Evolutionary conservation across 1,140 invertebrate genomes (phyloP).

Genomic region (Leptinotarsa undecemlineata): DNA sequence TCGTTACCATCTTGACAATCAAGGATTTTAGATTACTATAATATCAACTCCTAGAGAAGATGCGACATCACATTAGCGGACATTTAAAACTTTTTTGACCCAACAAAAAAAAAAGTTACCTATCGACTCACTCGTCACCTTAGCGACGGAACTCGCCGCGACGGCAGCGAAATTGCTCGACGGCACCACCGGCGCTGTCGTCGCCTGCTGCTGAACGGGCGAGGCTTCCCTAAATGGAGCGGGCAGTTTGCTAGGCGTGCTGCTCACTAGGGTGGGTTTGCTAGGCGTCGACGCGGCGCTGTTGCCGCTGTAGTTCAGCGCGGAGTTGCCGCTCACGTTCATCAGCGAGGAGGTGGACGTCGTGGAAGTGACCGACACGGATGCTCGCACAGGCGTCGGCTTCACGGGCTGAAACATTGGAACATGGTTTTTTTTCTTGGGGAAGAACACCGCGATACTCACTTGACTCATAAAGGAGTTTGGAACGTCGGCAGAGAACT

Average conservation of each 20-base stretch:
- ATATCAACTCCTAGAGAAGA: too few relatives aligned
- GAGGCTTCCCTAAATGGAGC: conserved; percentile 41
- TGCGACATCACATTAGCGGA: too few relatives aligned
- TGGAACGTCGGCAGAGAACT: conserved; percentile 4
- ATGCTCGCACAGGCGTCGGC: conserved; percentile 71
- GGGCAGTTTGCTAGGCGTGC: conserved; percentile 30
- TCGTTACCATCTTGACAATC: neutral
- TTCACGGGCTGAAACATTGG: conserved; percentile 64
- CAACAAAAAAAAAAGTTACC: neutral
- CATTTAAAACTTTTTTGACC: neutral
- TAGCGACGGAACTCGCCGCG: conserved; percentile 59
- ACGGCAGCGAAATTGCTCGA: conserved; percentile 67
- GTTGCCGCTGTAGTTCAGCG: conserved; percentile 57
- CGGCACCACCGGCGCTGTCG: conserved; percentile 19
- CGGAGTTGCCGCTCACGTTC: conserved; percentile 60
- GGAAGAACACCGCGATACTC: neutral
- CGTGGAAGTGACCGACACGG: neutral
- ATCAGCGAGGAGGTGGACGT: conserved; percentile 42
- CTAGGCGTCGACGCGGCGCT: conserved; percentile 57
- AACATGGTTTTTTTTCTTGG: too few relatives aligned
- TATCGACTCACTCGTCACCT: conserved; percentile 32
- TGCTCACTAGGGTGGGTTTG: conserved; percentile 58
- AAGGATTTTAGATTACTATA: too few relatives aligned
- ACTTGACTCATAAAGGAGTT: neutral
- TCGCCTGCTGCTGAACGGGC: conserved; percentile 34